Conservation (phyloP, 2,113 vertebrate species). For the Xyrauchen texanus region DNA sequence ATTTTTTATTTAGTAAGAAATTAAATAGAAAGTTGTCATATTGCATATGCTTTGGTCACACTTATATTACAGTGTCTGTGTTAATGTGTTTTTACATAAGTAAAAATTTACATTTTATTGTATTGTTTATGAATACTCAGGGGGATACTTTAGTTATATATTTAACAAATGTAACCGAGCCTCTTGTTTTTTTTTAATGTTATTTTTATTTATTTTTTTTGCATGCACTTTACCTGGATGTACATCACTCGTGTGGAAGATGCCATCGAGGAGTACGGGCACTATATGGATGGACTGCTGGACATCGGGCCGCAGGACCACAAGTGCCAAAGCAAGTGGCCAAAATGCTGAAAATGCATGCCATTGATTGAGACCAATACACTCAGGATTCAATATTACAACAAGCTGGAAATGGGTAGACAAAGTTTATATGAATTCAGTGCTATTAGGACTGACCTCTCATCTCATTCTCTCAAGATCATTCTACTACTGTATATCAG, state of each 20-base stretch:
- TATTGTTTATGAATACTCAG: no score
- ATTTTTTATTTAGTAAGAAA: no score
- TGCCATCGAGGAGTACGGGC: conserved; percentile 75
- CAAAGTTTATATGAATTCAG: not conserved
- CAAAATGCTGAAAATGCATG: conserved; percentile 86
- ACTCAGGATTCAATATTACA: not conserved
- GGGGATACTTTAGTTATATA: no score
- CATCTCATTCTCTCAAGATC: not conserved
- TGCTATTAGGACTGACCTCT: not conserved
- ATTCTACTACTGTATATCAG: not conserved
- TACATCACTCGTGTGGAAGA: conserved; percentile 91
- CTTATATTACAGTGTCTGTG: no score
- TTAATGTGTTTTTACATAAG: no score
- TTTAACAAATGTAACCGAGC: not conserved
- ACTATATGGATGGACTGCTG: conserved; percentile 71
- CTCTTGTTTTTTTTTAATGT: not conserved
- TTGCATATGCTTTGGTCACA: no score
- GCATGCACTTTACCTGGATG: conserved; percentile 82
- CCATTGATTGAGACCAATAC: conserved; percentile 70
- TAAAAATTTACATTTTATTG: no score
- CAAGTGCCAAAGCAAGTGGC: conserved; percentile 47
- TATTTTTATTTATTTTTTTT: conserved; percentile 80
- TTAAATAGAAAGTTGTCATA: no score
- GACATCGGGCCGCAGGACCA: accelerated
- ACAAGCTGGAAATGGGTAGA: not conserved